Evolutionary conservation across 2,888 invertebrate species (phyloP).

Genomic region (Eupithecia dodoneata): DNA sequence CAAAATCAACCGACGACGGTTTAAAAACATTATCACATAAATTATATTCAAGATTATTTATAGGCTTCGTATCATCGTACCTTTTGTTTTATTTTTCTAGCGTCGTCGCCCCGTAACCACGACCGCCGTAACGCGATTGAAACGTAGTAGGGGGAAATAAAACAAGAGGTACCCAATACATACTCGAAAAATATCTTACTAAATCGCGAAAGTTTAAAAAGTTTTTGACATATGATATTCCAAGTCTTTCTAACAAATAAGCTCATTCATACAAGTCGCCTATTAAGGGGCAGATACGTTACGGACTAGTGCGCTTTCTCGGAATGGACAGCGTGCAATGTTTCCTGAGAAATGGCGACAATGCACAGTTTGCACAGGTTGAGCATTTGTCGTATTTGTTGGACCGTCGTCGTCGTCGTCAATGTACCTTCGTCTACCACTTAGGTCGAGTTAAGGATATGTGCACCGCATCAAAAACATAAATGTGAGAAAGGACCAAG

Average conservation of each 20-base stretch:
- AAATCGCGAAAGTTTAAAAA: too few relatives aligned
- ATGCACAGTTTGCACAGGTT: not conserved
- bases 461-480: too few relatives aligned
- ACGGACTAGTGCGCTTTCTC: not conserved
- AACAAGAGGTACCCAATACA: too few relatives aligned
- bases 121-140: too few relatives aligned
- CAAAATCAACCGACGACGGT: not conserved
- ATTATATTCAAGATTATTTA: not conserved
- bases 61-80: too few relatives aligned
- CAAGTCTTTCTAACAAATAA: not conserved
- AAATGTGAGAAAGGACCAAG: too few relatives aligned
- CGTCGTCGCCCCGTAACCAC: too few relatives aligned
- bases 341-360: not conserved
- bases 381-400: not conserved
- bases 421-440: too few relatives aligned
- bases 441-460: too few relatives aligned
- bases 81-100: too few relatives aligned
- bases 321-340: not conserved
- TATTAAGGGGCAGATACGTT: slow-evolving; percentile 2
- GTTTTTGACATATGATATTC: not conserved
- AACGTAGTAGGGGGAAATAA: too few relatives aligned
- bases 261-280: not conserved
- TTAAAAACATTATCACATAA: not conserved
- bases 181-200: too few relatives aligned
- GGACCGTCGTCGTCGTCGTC: not conserved